Base-by-base conservation (phyloP, 2,797 vertebrate species). In the Sparus aurata region DNA sequence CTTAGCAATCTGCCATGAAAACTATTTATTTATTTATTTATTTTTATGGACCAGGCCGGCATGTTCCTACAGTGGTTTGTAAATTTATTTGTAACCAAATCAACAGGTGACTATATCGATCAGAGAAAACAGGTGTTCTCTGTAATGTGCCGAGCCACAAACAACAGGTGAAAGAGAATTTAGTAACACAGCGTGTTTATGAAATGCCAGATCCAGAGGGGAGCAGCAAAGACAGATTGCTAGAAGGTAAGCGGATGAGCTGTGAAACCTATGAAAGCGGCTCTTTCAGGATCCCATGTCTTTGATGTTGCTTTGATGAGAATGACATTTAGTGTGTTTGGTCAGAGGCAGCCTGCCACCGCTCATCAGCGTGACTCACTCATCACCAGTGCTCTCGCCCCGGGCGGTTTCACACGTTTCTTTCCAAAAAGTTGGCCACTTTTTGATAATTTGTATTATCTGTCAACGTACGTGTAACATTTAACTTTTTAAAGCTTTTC, bases 221-320 rank as follows among this genome's bases (percentile, higher is more conserved):
- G 8, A 25, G 8, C 7, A 6, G 30, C 11, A 27, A 34, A 68
- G 25, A 52, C 3, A 67, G 25, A 46, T 23, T n/a, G 16, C 53
- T 45, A 53, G 18, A 57, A n/a, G 72, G 79, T 38, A 79, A 23
- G 38, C 61, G 16, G 20, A 18, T 5, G 49, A 23, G 12, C 12
- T 55, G 46, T 41, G 53, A 20, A 58, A 79, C 25, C 18, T 16
- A 46, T 60, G 30, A 60, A 69, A 69, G 27, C 16, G 23, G 61
- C 57, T 68, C 34, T 63, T 64, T 20, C 64, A n/a, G 54, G 52
- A 80, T 52, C 11, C 1, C 12, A 5, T 9, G 10, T 57, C 52
- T 65, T 71, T 82, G 80, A 86, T 76, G 73, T 71, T 52, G 46
- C 34, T 61, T 73, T 72, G 23, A 52, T 50, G 45, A 60, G 27